Percentiles rank a stretch among this genome's conserved stretches.
Evolutionary conservation across 2,797 vertebrate genomes (phyloP).

Genomic region (Trachurus trachurus): DNA sequence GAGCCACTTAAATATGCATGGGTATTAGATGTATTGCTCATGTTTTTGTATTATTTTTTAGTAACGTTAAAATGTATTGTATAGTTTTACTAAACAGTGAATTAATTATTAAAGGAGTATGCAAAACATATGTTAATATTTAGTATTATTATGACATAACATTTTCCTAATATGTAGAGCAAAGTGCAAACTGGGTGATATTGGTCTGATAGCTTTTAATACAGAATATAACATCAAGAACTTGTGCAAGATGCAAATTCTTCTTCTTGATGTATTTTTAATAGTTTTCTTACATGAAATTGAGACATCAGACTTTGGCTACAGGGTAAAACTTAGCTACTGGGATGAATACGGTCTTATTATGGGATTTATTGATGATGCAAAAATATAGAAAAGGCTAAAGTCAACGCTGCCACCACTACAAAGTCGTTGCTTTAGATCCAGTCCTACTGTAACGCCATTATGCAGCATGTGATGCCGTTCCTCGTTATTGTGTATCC

Average conservation of each 20-base stretch:
- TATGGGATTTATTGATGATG: background rate
- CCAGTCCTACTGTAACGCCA: background rate
- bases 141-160: background rate
- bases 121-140: background rate
- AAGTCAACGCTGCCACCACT: background rate
- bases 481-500: background rate
- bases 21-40: background rate
- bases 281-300: background rate
- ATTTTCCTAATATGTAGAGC: background rate
- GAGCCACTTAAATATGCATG: background rate
- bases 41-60: background rate
- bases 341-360: background rate
- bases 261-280: background rate
- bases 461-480: slow-evolving; percentile 14
- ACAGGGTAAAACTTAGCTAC: background rate
- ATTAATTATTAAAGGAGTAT: background rate
- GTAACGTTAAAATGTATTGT: background rate
- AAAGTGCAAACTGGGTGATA: background rate
- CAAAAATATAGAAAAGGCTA: background rate
- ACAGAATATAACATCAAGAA: background rate
- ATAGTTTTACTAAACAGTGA: background rate
- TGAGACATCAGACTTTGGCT: background rate
- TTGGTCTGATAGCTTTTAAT: background rate
- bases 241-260: background rate
- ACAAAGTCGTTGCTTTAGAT: slow-evolving; percentile 2